Conservation (phyloP, 2,888 invertebrate species). For the Piscicola geometra region DNA sequence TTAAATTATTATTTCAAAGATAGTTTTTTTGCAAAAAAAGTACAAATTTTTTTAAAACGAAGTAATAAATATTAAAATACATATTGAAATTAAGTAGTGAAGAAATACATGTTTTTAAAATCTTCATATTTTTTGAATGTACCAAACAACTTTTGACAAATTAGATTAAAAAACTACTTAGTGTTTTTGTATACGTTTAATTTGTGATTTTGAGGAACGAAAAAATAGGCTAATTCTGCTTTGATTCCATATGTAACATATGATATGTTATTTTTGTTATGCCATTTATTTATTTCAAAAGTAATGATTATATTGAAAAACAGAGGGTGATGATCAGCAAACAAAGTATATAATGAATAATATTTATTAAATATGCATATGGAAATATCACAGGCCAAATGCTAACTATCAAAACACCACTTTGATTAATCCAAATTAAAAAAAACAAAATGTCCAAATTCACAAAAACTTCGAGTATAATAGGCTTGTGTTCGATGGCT, state of each 20-base stretch:
- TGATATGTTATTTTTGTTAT: background rate
- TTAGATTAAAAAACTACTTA: background rate
- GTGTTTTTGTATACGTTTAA: slow-evolving; percentile 11
- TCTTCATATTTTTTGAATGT: no score
- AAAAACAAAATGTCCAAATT: slow-evolving; percentile 43
- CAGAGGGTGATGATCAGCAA: no score
- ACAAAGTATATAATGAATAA: background rate
- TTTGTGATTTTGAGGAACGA: background rate
- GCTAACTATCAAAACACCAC: no score
- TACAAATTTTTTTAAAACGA: no score
- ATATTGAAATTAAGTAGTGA: no score
- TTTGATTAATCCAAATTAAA: background rate
- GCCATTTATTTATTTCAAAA: no score
- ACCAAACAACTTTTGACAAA: background rate
- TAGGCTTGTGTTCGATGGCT: slow-evolving; percentile 68
- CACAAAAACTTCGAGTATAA: slow-evolving; percentile 52
- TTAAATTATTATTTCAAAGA: no score
- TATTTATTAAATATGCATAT: background rate
- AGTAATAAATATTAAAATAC: no score
- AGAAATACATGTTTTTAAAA: no score
- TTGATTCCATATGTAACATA: background rate
- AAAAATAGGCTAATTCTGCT: no score
- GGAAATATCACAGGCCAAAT: background rate
- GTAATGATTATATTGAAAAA: no score
- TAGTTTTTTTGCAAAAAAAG: no score